Percentiles rank a stretch among this genome's conserved stretches.
Evolutionary conservation across 2,888 invertebrate species (phyloP).

Genomic region (Drosophila helvetica): DNA sequence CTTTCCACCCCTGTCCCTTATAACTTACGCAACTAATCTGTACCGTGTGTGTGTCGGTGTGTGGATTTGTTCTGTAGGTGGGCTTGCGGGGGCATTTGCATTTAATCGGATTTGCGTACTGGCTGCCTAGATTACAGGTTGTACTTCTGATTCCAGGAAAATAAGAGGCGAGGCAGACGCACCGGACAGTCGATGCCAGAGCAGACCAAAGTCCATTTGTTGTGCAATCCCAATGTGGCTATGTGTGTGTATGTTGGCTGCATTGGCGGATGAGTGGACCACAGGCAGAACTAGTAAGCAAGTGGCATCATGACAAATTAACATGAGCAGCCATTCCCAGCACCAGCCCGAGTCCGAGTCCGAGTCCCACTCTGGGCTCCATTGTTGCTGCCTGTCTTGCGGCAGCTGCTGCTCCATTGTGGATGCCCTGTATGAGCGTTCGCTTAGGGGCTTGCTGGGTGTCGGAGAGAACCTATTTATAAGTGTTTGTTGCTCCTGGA

Average conservation of each 20-base stretch:
- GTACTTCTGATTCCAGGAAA: slow-evolving; percentile 56
- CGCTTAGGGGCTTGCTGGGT: not conserved
- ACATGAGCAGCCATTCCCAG: slow-evolving; percentile 55
- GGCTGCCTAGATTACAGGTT: slow-evolving; percentile 72
- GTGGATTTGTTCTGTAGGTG: not conserved
- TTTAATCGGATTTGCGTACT: slow-evolving; percentile 74
- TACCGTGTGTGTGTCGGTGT: slow-evolving; percentile 20
- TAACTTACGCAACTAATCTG: slow-evolving; percentile 77
- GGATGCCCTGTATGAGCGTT: not conserved
- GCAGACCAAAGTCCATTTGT: slow-evolving; percentile 60
- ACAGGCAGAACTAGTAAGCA: slow-evolving; percentile 46
- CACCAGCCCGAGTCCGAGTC: slow-evolving; percentile 12
- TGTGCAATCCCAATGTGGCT: slow-evolving; percentile 60
- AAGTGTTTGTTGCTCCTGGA: not conserved
- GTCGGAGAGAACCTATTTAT: not conserved
- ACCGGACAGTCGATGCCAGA: slow-evolving; percentile 40
- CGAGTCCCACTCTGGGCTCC: slow-evolving; percentile 28
- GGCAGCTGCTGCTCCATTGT: slow-evolving; percentile 38
- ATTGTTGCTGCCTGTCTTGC: slow-evolving; percentile 44
- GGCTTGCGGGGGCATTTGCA: slow-evolving; percentile 62
- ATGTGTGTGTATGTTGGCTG: slow-evolving; percentile 7
- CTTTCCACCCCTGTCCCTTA: slow-evolving; percentile 49
- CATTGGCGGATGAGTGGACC: slow-evolving; percentile 32
- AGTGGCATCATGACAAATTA: slow-evolving; percentile 76
- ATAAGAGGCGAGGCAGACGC: slow-evolving; percentile 15